Percentiles rank a stretch among this genome's conserved stretches.
phyloP scores from a whole-genome alignment of 1,140 invertebrate genomes.

The Danaus melanippus region DNA sequence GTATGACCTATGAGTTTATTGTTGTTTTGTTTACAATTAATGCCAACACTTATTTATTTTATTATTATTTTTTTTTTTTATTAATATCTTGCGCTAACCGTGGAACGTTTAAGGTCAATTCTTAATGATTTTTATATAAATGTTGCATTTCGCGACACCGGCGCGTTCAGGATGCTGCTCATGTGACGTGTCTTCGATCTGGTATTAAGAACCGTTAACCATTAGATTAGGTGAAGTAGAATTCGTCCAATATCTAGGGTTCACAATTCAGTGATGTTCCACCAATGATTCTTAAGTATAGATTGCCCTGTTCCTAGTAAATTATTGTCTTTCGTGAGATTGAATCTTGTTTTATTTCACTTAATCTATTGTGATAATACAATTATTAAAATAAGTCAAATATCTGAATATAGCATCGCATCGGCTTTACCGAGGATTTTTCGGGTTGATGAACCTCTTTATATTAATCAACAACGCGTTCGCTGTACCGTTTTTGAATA shows the following conservation, averaged over 20 bases:
- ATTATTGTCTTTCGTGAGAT: constrained; percentile 53
- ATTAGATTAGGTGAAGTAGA: constrained; percentile 64
- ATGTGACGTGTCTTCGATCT: constrained; percentile 60
- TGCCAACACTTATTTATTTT: too few relatives aligned
- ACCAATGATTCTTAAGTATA: constrained; percentile 66
- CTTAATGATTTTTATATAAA: constrained; percentile 27
- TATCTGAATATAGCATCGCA: constrained; percentile 22
- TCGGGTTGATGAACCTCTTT: constrained; percentile 20
- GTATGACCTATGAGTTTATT: constrained; percentile 25
- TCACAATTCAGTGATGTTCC: constrained; percentile 67
- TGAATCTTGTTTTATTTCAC: constrained; percentile 44
- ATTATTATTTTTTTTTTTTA: constrained; percentile 17
- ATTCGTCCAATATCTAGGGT: constrained; percentile 46
- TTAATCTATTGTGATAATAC: constrained; percentile 59
- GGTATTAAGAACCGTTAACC: constrained; percentile 28
- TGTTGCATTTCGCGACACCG: constrained; percentile 45
- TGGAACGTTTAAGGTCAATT: constrained; percentile 26
- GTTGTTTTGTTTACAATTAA: constrained; percentile 14
- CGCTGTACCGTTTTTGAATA: background rate
- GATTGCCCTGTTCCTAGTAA: constrained; percentile 66
- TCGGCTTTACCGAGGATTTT: constrained; percentile 47
- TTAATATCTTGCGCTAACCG: constrained; percentile 35
- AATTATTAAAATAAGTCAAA: constrained; percentile 36
- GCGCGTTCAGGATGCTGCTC: constrained; percentile 24
- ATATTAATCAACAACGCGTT: background rate